Base-by-base conservation (phyloP, 2,888 invertebrate genomes). In the Anorthoa munda region DNA sequence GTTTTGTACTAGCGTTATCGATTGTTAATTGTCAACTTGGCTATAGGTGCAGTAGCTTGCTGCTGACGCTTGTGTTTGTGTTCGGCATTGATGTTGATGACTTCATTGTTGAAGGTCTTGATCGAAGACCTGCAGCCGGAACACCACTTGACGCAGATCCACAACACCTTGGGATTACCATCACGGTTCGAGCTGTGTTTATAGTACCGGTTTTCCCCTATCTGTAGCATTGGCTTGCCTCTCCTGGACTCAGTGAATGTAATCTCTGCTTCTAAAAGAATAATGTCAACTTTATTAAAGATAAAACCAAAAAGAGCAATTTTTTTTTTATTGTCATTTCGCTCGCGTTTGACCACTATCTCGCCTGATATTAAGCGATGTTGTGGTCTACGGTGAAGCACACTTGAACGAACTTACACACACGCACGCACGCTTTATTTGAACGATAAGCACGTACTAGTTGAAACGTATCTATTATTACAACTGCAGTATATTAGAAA, bases 61-160 rank as follows among this genome's bases (percentile, higher is more conserved):
- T 59, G 58, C 53, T 51, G 48, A 3, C 48, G 23, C 46, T 48
- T n/a, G 75, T 93, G 93, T 61, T 85, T 92, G n/a, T n/a, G n/a
- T n/a, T n/a, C n/a, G 9, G 80, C 81, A 17, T 85, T 88, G 2
- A 86, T 72, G 71, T 75, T 83, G 18, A 93, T 56, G 21, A 93
- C 85, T n/a, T 84, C 75, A 51, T 91, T 82, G 1, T 93, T 86
- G 5, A 88, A 65, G 0, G 93, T 93, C 31, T 89, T 88, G 2
- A 94, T 81, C 3, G 89, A 89, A 1, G 92, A 89, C 9, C 91
- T 85, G 72, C 93, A 94, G 3, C 90, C 90, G 0, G 63, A 15
- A 2, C 82, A 68, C 74, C 86, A 81, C 66, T 87, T 90, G 18
- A 71, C 73, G 70, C 92, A 92, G 0, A 91, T 77, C 93, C 93